Conservation (phyloP, 2,888 invertebrate genomes). For the Oligia latruncula region DNA sequence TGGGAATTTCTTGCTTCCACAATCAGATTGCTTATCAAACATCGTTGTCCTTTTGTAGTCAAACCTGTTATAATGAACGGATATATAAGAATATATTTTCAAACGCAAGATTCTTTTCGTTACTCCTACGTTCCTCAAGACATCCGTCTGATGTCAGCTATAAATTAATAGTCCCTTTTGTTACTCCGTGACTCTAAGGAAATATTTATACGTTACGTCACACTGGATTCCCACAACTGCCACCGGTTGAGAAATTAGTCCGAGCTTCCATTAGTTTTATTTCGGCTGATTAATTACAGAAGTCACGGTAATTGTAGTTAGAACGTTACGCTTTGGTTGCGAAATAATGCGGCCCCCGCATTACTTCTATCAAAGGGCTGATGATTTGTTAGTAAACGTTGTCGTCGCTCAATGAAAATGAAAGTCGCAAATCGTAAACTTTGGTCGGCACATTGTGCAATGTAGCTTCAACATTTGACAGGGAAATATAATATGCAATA, state of each 20-base stretch:
- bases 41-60: slow-evolving; percentile 33
- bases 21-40: slow-evolving; percentile 17
- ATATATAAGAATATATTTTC: slow-evolving; percentile 23
- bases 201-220: slow-evolving; percentile 51
- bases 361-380: slow-evolving; percentile 27
- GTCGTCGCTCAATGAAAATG: slow-evolving; percentile 43
- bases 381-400: slow-evolving; percentile 50
- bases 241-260: slow-evolving; percentile 55
- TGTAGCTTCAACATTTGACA: slow-evolving; percentile 20
- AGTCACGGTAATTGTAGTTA: slow-evolving; percentile 46
- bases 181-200: slow-evolving; percentile 32
- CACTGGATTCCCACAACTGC: slow-evolving; percentile 45
- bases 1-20: slow-evolving; percentile 24
- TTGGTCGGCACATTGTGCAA: slow-evolving; percentile 30
- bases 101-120: slow-evolving; percentile 26
- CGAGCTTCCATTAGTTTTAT: slow-evolving; percentile 55
- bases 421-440: slow-evolving; percentile 50
- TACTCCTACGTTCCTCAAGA: slow-evolving; percentile 46
- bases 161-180: slow-evolving; percentile 52
- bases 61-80: slow-evolving; percentile 26
- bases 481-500: slow-evolving; percentile 1
- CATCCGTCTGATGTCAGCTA: slow-evolving; percentile 18
- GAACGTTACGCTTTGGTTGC: slow-evolving; percentile 24
- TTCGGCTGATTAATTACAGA: slow-evolving; percentile 62
- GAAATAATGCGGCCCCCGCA: slow-evolving; percentile 29